Evolutionary conservation across 2,113 vertebrate genomes (phyloP).

Genomic region (Corythaeola cristata): DNA sequence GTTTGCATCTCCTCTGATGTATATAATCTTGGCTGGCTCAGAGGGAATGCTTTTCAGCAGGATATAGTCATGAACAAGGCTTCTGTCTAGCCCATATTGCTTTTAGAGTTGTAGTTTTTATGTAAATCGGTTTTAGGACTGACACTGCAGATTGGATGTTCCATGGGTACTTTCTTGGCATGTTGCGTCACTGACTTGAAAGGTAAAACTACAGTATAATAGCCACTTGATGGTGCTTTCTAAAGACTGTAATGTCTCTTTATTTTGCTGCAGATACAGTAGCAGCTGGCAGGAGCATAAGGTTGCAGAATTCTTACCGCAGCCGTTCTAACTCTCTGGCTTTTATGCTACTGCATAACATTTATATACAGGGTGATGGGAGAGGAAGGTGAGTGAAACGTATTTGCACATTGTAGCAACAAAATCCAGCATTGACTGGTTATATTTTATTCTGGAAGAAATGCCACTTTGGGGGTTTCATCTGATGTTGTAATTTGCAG

Average conservation of each 20-base stretch:
- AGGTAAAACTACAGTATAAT: slow-evolving; percentile 16
- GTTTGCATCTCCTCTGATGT: not conserved
- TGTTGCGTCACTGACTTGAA: not conserved
- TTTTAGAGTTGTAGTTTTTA: not conserved
- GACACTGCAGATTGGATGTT: slow-evolving; percentile 2
- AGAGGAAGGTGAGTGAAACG: not conserved
- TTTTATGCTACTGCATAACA: slow-evolving; percentile 27
- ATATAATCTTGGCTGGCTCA: not conserved
- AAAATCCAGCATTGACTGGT: not conserved
- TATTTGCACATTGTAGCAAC: not conserved
- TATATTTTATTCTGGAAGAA: not conserved
- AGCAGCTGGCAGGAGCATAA: slow-evolving; percentile 42
- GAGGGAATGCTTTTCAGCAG: not conserved
- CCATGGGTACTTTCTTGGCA: not conserved
- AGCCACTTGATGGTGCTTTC: slow-evolving; percentile 26
- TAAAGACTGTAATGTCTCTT: not conserved
- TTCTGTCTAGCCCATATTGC: not conserved
- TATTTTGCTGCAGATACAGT: slow-evolving; percentile 5
- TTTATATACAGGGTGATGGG: not conserved
- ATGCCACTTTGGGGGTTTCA: not conserved
- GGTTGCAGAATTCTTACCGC: not conserved
- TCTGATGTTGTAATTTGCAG: not conserved
- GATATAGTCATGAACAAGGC: not conserved
- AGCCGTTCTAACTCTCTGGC: not conserved
- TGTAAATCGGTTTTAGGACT: not conserved